Evolutionary conservation across 2,888 invertebrate genomes (phyloP), one percentile per base, ranked within the genome.

Genomic region (Nymphalis urticae): DNA sequence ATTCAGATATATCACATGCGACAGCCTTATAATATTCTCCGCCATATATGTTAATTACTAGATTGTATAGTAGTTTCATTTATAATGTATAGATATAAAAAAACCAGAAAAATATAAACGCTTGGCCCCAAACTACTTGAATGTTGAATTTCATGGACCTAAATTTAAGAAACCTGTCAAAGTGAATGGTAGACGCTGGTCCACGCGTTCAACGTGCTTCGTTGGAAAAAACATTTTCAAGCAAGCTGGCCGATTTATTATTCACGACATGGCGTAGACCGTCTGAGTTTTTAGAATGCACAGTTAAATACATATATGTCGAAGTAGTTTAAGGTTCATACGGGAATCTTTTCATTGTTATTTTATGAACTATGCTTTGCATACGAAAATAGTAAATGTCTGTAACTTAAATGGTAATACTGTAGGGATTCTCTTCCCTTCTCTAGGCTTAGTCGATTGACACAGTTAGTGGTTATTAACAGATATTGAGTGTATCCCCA

Each of bases 251-350:
- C 59, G 48, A 69, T 68, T 79, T 75, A 76, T 70, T 73, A 79
- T 78, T 73, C 78, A 70, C 68, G 66, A 67, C 72, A 58, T 68
- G 73, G 56, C 67, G 70, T 71, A 70, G 62, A 66, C 66, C 62
- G 70, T 62, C 64, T 71, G 72, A 73, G 73, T 76, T 82, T 82
- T 81, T 77, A 75, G 77, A 80, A 80, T 79, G 70, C 69, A 82
- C 84, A 81, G 84, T 84, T 84, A 83, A 72, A 76, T 75, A 70
- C 66, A 72, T 76, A 77, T 76, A 74, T 61, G 72, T 51, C 62
- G 54, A 66, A 64, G 56, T 66, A 72, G 56, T 75, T 75, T 75
- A 72, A 76, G 75, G 75, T 75, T 64, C 65, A 74, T 64, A 66
- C 66, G 64, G 64, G 70, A 64, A 73, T 72, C 61, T 4, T 48